Base-by-base conservation (phyloP, 92 coral and sea anemone species). In the Diadumene lineata region DNA sequence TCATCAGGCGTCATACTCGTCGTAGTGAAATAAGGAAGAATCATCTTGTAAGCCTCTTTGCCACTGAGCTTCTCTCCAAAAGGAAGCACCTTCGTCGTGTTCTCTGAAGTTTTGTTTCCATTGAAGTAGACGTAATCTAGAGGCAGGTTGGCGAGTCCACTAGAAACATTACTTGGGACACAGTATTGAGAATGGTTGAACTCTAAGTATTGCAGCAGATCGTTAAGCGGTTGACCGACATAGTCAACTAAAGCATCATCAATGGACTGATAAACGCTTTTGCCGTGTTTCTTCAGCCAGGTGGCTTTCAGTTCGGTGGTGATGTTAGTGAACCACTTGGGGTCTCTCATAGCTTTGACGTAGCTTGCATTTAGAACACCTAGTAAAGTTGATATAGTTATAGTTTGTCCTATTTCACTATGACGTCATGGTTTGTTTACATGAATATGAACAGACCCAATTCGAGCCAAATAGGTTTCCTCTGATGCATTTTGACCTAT, bases 131-230 rank as follows among this genome's bases (percentile, higher is more conserved):
- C 87, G 43, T 78, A 92, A 9, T 80, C 69, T 58, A 96, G 57
- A 2, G 99, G 99, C 1, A 96, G 84, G 7, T 84, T 86, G 6
- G 99, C 97, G 0, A 96, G 85, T 8, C 99, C 99, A 56, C 99
- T 96, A 30, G 99, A 92, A 34, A 96, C 79, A 60, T 89, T 89
- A 67, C 93, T 89, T 7, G 97, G 93, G 3, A 96, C 99, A 48
- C 99, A 96, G 87, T 89, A 79, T 64, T 73, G 79, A 0, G 93
- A 79, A 51, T 96, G 89, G 56, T 96, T 80, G 57, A 79, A 50
- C 75, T 89, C 80, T 32, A 96, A 73, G 70, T 81, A 96, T 4
- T 84, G 71, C 48, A 96, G 32, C 56, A 96, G 70, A 24, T 86
- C 73, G 64, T 80, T 79, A 62, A 96, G 77, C 31, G 99, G 96